These are phyloP conservation scores for Pipistrellus pygmaeus DNA, from an alignment of 2,797 vertebrate species.

Conservation along the genomic window DNA sequence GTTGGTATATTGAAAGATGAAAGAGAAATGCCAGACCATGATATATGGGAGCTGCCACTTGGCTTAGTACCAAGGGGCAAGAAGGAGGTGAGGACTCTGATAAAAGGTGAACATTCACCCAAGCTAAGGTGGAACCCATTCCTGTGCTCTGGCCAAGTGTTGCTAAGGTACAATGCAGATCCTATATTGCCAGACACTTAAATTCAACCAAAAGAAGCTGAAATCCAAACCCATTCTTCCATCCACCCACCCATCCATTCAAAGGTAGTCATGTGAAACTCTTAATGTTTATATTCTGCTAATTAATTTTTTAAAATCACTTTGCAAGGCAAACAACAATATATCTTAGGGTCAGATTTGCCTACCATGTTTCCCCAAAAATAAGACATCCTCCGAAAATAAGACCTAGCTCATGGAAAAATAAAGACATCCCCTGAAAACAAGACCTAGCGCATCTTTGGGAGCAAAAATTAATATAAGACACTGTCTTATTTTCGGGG, in stretches of 20 bases:
- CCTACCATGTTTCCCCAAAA: not conserved
- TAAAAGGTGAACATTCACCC: not conserved
- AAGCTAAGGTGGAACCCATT: not conserved
- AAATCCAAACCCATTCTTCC: conserved; percentile 6
- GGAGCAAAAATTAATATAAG: no score
- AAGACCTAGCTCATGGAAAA: no score
- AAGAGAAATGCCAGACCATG: not conserved
- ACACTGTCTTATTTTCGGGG: no score
- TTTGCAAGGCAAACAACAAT: not conserved
- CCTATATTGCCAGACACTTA: not conserved
- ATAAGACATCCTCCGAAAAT: no score
- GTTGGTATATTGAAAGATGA: not conserved
- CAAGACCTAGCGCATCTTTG: no score
- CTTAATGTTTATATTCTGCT: not conserved
- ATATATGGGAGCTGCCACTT: not conserved
- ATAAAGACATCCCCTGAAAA: no score
- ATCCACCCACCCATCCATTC: not conserved
- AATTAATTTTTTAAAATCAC: not conserved
- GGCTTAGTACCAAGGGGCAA: not conserved
- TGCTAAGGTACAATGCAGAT: not conserved
- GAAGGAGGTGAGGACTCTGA: not conserved
- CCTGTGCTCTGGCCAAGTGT: not conserved
- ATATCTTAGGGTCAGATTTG: not conserved
- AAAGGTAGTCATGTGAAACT: not conserved
- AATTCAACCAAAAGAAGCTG: not conserved